Conservation (phyloP, 2,888 invertebrate genomes). For the Patella depressa region DNA sequence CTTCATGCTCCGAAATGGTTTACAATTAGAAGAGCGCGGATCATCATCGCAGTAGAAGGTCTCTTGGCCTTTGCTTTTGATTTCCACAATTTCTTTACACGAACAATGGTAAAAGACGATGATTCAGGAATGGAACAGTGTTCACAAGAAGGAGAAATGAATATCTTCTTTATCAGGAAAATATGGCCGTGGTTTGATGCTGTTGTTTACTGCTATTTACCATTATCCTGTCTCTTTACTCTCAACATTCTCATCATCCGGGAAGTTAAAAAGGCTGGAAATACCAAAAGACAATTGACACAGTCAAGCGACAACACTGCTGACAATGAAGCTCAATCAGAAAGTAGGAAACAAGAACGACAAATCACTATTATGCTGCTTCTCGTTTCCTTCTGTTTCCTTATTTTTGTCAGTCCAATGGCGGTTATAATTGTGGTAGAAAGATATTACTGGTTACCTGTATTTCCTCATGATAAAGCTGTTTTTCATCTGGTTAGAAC, state of each 20-base stretch:
- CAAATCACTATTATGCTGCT: constrained; percentile 32
- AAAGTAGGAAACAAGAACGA: constrained; percentile 6
- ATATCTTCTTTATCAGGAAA: constrained; percentile 17
- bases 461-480: constrained; percentile 21
- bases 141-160: constrained; percentile 1
- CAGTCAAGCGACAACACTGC: neutral
- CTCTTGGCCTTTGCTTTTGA: constrained; percentile 20
- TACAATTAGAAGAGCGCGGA: constrained; percentile 1
- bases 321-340: neutral
- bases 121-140: constrained; percentile 18
- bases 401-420: constrained; percentile 29
- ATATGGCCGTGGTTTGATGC: constrained; percentile 33
- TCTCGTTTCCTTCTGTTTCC: constrained; percentile 30
- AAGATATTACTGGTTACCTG: constrained; percentile 18
- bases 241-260: constrained; percentile 28
- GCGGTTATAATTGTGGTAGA: constrained; percentile 32
- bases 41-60: constrained; percentile 18
- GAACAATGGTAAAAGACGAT: constrained; percentile 20
- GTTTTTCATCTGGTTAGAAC: constrained; percentile 24
- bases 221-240: constrained; percentile 17
- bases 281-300: constrained; percentile 9
- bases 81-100: constrained; percentile 23
- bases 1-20: constrained; percentile 23
- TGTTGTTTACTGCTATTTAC: constrained; percentile 27
- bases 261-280: constrained; percentile 15